Evolutionary conservation across 2,797 vertebrate species (phyloP).

Genomic region (Megalops cyprinoides): DNA sequence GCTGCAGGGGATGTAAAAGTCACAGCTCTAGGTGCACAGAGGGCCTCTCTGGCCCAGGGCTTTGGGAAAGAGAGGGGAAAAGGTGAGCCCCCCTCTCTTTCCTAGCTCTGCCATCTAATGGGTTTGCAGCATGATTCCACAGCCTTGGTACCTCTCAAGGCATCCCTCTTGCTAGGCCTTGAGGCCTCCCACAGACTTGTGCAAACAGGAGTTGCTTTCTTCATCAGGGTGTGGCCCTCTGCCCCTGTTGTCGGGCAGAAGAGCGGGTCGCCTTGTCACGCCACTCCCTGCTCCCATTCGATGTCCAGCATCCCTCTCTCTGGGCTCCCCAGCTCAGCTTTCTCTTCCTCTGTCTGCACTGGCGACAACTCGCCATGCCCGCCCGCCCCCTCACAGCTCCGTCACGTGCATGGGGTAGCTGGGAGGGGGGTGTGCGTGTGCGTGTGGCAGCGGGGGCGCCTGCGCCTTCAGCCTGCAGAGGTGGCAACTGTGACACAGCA

Average conservation of each 20-base stretch:
- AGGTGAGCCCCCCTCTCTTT: background rate
- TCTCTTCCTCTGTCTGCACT: background rate
- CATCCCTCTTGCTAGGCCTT: too few relatives aligned
- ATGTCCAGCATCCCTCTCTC: constrained; percentile 9
- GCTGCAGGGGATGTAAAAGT: too few relatives aligned
- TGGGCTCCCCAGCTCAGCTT: background rate
- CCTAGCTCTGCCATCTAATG: background rate
- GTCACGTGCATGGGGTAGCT: constrained; percentile 90
- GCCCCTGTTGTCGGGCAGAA: background rate
- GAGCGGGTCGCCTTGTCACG: background rate
- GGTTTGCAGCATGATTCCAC: background rate
- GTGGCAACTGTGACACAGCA: constrained; percentile 94
- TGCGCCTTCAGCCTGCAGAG: constrained; percentile 85
- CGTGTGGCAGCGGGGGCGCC: constrained; percentile 57
- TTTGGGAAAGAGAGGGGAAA: background rate
- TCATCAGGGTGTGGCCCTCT: background rate
- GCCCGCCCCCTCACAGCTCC: constrained; percentile 79
- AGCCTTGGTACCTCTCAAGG: background rate
- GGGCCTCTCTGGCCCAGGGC: background rate
- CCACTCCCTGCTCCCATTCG: background rate
- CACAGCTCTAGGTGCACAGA: background rate
- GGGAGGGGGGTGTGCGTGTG: constrained; percentile 76
- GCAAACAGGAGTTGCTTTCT: background rate
- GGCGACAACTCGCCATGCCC: background rate
- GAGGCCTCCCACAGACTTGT: background rate